Base-by-base conservation (phyloP, 2,888 invertebrate genomes). In the Buathra laborator region DNA sequence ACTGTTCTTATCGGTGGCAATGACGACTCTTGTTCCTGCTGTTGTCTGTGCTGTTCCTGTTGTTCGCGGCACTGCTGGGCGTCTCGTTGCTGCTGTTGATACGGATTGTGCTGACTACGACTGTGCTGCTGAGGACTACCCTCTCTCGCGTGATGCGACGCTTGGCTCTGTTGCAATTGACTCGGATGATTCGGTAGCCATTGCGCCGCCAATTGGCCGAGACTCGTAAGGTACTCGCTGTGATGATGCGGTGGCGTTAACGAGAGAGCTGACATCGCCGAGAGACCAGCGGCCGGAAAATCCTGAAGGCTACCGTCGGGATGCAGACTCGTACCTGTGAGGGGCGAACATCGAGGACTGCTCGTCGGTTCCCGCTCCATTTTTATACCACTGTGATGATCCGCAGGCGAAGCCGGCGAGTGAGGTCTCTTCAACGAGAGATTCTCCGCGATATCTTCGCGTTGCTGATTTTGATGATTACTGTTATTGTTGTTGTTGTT, bases 231-330 rank as follows among this genome's bases (percentile, higher is more conserved):
- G 92, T 94, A 94, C 92, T 94, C 94, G 87, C 92, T 92, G 84
- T 92, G 91, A 91, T 94, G 94, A 95, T 98, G 97, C 81, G 97
- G 97, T 90, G 97, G 97, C 89, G 97, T 97, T 92, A 98, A 95
- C 53, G 97, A 96, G 88, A 98, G 94, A 81, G 97, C 97, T 84
- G 97, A 96, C 89, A 97, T 91, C 53, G 89, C 90, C 7, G 92
- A 89, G 37, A 92, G 84, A 12, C 91, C 90, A 6, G 91, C 88
- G 5, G 89, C 88, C 3, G 94, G 92, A 6, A 94, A 90, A 74
- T 94, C 94, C 89, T 94, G 92, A 16, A 92, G 91, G n/a, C 90
- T 87, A 9, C 90, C 89, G 32, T 93, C 92, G 1, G 91, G 90
- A 68, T 91, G 92, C 2, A 92, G 87, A 77, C 90, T 89, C 10